Base-by-base conservation (phyloP, 1,140 invertebrate species). In the Eueides isabella region DNA sequence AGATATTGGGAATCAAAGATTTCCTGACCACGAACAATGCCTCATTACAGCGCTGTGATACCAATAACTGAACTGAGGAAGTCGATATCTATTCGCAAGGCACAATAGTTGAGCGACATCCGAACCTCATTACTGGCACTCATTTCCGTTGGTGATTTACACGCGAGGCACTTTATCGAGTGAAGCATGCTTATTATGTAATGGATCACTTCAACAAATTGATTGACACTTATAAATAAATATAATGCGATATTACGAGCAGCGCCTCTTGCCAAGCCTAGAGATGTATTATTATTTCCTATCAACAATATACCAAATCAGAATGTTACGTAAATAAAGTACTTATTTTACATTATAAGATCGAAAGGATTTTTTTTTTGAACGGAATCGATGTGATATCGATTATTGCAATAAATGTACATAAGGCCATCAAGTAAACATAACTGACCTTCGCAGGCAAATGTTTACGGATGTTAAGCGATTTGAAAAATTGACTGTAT, bases 81-180 rank as follows among this genome's bases (percentile, higher is more conserved):
- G 91, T 92, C 88, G 80, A 91, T 91, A 92, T 90, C 88, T 92
- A 92, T 92, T 92, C 88, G 90, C 87, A 84, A 74, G 82, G 85
- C 90, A 92, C 91, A 92, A 92, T 92, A 92, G 91, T 84, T 89
- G 88, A 92, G 88, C 89, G 91, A 92, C 88, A 92, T 92, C 91
- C 91, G 91, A 92, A 91, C 88, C 91, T 91, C 91, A 89, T 92
- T 92, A 92, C 88, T 86, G 89, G 79, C 80, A 80, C 83, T 83
- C 86, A 78, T 91, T 91, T 92, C 89, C 91, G 91, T 80, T 89
- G 84, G 82, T 83, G 85, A 89, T 92, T 91, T 87, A 90, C 83
- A 88, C 78, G 83, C 84, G 74, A 83, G 73, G 75, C 77, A 76
- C 70, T 82, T 83, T 87, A 85, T 83, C 80, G 74, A 83, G 64